Percentiles rank a stretch among this genome's conserved stretches.
These are phyloP conservation scores for Triplophysa siluroides DNA, from an alignment of 2,113 vertebrate genomes.

Conservation along the genomic window DNA sequence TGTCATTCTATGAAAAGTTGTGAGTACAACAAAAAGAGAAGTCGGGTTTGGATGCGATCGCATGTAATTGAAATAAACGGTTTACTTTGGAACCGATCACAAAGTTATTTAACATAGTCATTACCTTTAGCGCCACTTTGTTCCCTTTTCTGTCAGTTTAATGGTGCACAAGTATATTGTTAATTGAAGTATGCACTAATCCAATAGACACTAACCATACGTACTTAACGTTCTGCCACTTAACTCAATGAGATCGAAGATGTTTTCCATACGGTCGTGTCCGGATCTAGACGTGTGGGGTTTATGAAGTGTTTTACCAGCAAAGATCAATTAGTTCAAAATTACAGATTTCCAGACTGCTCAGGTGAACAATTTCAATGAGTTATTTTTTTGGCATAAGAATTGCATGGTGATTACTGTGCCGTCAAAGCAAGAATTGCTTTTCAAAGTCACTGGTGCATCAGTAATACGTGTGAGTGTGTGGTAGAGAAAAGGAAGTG, in stretches of 20 bases:
- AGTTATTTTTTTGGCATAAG: too few relatives aligned
- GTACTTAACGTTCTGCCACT: neutral
- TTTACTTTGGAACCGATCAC: conserved; percentile 8
- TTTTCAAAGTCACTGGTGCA: neutral
- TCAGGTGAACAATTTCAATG: too few relatives aligned
- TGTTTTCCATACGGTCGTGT: neutral
- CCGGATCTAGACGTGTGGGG: neutral
- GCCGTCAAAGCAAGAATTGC: neutral
- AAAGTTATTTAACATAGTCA: conserved; percentile 19
- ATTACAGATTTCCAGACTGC: too few relatives aligned
- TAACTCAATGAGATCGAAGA: neutral
- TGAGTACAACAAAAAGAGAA: neutral
- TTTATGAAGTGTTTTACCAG: neutral
- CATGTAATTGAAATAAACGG: neutral
- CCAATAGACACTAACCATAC: neutral
- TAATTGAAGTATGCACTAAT: conserved; percentile 13
- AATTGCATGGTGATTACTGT: neutral
- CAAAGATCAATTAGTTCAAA: neutral
- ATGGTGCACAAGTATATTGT: conserved; percentile 11
- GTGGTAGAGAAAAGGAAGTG: neutral
- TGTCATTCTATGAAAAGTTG: too few relatives aligned
- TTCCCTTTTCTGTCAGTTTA: neutral
- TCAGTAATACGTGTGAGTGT: neutral
- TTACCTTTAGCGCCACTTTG: neutral
- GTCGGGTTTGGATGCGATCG: neutral